Base-by-base conservation (phyloP, 2,797 vertebrate species). In the Sebastes jordani region DNA sequence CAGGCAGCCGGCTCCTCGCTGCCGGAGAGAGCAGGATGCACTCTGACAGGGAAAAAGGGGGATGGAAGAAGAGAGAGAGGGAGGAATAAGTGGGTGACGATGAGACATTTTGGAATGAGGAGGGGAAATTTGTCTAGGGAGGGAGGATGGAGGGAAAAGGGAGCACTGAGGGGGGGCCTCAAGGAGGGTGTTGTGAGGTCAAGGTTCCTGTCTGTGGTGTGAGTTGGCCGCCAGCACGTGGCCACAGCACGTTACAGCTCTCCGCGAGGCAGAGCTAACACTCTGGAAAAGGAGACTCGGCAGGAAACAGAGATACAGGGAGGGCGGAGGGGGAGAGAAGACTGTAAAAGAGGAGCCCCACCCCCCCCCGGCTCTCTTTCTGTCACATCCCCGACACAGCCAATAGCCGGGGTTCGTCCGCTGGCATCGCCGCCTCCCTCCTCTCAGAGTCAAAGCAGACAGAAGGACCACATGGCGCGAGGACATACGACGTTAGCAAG, bases 171-270 rank as follows among this genome's bases (percentile, higher is more conserved):
- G 4, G 7, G 42, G 18, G 25, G 52, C 18, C 62, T 64, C 11
- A 7, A 46, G 63, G 78, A 73, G 18, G 74, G 66, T 68, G 80
- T 29, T 68, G 64, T 23, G 59, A 84, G 91, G 91, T 91, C 84
- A 90, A 89, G 86, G 88, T 91, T 88, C 76, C 75, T 56, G 85
- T 71, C 59, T 71, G 72, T 63, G 66, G 77, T 60, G 71, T 74
- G 78, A 88, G 88, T 71, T 80, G 74, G 73, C 80, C 10, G 65
- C 70, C 78, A 16, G 86, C 87, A 92, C 79, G 83, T 91, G 87
- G 81, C 78, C 18, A 4, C 49, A 13, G 81, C 90, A 91, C 85
- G 83, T 88, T 90, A 85, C 83, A 80, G 61, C 61, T 32, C 49
- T 76, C 72, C 8, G 38, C 10, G 65, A 81, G 65, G 67, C 86